Evolutionary conservation across 2,888 invertebrate genomes (phyloP).

Genomic region (Drosophila longiperda): DNA sequence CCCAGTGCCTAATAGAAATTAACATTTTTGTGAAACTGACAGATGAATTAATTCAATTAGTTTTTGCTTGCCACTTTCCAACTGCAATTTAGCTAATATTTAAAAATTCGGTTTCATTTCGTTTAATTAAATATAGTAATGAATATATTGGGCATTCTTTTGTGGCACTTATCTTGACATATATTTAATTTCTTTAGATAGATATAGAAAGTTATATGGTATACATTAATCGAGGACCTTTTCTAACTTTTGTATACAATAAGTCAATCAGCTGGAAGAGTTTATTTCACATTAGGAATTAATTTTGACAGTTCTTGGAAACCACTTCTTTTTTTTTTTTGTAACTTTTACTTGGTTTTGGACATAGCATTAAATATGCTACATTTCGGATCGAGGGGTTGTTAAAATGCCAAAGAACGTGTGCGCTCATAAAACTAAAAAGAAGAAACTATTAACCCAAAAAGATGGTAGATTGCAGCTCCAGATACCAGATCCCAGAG

Average conservation of each 20-base stretch:
- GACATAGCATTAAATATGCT: not conserved
- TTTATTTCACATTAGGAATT: not conserved
- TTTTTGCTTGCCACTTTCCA: conserved; percentile 9
- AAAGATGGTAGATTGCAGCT: conserved; percentile 12
- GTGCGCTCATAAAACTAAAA: conserved; percentile 14
- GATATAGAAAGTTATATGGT: not conserved
- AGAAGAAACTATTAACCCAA: conserved; percentile 41
- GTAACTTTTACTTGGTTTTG: not conserved
- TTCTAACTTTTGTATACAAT: not conserved
- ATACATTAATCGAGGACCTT: not conserved
- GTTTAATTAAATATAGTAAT: not conserved
- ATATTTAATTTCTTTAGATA: not conserved
- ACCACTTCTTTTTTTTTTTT: not conserved
- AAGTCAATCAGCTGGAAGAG: not conserved
- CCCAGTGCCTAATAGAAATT: conserved; percentile 20
- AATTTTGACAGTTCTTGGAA: not conserved
- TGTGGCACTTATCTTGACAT: not conserved
- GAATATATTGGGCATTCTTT: not conserved
- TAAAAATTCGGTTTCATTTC: not conserved
- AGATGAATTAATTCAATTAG: conserved; percentile 9
- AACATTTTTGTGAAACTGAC: conserved; percentile 5
- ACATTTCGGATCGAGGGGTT: conserved; percentile 25
- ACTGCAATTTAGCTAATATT: not conserved
- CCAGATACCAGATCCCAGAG: conserved; percentile 24
- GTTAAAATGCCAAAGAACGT: conserved; percentile 23